phyloP scores from a whole-genome alignment of 1,140 invertebrate genomes.

The Notospermus geniculatus region DNA sequence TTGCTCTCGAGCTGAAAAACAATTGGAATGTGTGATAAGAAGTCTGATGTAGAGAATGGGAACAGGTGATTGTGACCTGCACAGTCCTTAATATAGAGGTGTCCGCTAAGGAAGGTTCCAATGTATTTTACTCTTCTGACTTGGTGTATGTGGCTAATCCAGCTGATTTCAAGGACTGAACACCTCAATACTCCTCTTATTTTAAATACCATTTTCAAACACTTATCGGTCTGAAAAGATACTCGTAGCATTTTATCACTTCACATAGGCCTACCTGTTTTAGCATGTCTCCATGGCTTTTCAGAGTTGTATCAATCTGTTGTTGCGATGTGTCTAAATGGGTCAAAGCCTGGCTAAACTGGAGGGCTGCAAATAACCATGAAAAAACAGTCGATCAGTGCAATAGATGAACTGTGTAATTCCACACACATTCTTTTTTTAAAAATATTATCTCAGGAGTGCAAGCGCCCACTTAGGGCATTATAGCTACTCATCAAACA shows the following conservation, averaged over 20 bases:
- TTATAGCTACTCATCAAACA: no score
- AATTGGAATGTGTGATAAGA: not conserved
- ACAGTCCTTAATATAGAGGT: no score
- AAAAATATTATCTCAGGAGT: no score
- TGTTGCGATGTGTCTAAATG: slow-evolving; percentile 79
- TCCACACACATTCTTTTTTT: not conserved
- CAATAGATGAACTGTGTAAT: not conserved
- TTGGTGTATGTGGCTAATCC: not conserved
- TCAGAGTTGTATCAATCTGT: slow-evolving; percentile 69
- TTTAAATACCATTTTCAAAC: not conserved
- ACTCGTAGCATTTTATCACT: not conserved
- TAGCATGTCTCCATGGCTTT: slow-evolving; percentile 74
- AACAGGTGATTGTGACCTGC: no score
- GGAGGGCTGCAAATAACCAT: slow-evolving; percentile 67
- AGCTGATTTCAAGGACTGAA: no score
- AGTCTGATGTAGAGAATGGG: no score
- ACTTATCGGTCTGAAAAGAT: no score
- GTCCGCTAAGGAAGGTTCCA: not conserved
- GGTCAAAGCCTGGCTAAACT: slow-evolving; percentile 78
- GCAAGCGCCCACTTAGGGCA: no score
- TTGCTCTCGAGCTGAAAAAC: slow-evolving; percentile 39
- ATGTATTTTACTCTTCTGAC: no score
- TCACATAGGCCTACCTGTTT: slow-evolving; percentile 69
- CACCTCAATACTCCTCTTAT: not conserved
- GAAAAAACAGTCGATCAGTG: no score